Evolutionary conservation across 2,113 vertebrate species (phyloP), one percentile per base, ranked within the genome.

Genomic region (Myotis yumanensis): DNA sequence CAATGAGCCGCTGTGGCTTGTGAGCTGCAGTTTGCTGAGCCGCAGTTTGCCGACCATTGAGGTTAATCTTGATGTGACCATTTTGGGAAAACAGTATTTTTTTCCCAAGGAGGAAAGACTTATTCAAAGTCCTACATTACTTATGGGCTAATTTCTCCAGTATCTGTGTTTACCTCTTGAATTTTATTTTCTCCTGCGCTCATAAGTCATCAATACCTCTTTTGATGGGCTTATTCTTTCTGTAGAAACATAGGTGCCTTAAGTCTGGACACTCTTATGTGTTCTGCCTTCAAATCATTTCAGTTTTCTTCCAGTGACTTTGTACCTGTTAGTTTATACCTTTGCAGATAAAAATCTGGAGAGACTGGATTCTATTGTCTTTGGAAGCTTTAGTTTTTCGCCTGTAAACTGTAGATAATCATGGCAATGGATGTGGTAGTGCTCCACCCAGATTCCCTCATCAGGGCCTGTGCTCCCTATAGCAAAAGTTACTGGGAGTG

Each of bases 301-400:
- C 54, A 62, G 20, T 86, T 83, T 93, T 71, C 54, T 89, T 72
- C 23, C 37, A 57, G 17, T 43, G 76, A 94, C 43, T 89, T 91
- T 96, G 54, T 15, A 37, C 23, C 15, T 62, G 20, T 62, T 83
- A 51, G 54, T 89, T 75, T 75, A 82, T 1, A 66, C 20, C 16
- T 76, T 68, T 86, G 48, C 40, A 91, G 35, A 22, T 48, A 37
- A 82, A 66, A 71, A 32, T 40, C 20, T 54, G 25, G 54, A 46
- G 20, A 54, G 57, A 48, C 25, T 30, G 8, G 25, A 84, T 71
- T 51, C 28, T 75, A 1, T 2, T 82, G 4, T 22, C 68, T 90
- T 84, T 32, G 37, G 62, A 76, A 71, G 16, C 51, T 71, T 83
- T 30, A 76, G 69, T 59, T 48, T 77, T 28, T 72, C 37, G 10